phyloP scores from a whole-genome alignment of 2,797 vertebrate species.

The Falco berigora region DNA sequence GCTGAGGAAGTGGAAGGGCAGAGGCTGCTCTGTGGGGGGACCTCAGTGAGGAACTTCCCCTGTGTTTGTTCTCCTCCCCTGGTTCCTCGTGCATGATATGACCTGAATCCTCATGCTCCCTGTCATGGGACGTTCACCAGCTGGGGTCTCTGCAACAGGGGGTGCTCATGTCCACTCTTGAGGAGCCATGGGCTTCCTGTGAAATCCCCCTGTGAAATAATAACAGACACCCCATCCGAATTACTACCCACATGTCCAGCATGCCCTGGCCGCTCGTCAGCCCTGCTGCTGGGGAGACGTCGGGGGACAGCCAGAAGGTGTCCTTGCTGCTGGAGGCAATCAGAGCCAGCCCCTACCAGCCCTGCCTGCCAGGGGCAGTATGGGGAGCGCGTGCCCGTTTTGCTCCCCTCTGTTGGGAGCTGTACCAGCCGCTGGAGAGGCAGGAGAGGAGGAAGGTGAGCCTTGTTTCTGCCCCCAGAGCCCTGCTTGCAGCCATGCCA shows the following conservation, averaged over 20 bases:
- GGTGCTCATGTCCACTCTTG: neutral
- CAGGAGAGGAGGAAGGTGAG: neutral
- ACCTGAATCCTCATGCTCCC: neutral
- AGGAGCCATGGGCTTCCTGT: neutral
- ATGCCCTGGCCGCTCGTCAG: fast-evolving
- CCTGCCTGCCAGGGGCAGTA: neutral
- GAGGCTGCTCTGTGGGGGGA: neutral
- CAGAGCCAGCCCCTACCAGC: neutral
- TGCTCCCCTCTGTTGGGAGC: neutral
- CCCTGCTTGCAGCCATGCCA: neutral
- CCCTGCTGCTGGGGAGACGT: neutral
- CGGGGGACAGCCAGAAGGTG: neutral
- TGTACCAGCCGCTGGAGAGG: neutral
- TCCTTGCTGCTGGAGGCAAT: neutral
- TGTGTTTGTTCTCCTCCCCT: neutral
- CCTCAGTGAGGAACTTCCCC: neutral
- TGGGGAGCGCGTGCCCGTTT: fast-evolving
- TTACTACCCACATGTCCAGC: fast-evolving
- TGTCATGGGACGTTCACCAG: neutral
- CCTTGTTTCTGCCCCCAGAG: neutral
- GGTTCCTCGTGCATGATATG: neutral
- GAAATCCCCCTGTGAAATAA: neutral
- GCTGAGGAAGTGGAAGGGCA: neutral
- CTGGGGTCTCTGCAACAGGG: neutral
- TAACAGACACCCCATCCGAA: neutral